phyloP scores from a whole-genome alignment of 1,140 invertebrate genomes.

The Pectinophora gossypiella region DNA sequence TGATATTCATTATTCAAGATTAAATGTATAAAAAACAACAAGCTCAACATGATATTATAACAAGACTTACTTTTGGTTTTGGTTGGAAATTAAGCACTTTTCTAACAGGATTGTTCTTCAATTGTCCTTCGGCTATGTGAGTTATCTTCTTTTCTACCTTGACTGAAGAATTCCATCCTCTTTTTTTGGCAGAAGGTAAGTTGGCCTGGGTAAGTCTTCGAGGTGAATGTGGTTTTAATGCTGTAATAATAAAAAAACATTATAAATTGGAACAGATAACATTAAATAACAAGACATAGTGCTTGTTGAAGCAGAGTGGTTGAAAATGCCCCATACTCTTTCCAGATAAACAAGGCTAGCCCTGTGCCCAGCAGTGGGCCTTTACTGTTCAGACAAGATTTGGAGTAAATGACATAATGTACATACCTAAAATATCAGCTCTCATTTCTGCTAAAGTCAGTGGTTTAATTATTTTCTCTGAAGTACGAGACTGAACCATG shows the following conservation, averaged over 20 bases:
- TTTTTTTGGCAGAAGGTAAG: slow-evolving; percentile 34
- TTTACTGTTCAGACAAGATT: too few species aligned
- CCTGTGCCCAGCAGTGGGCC: too few species aligned
- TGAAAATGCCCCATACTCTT: too few species aligned
- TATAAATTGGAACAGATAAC: slow-evolving; percentile 1
- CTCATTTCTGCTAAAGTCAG: slow-evolving; percentile 50
- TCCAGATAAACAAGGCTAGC: too few species aligned
- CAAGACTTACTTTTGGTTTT: slow-evolving; percentile 30
- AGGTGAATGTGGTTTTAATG: slow-evolving; percentile 29
- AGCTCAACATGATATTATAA: too few species aligned
- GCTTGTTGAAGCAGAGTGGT: too few species aligned
- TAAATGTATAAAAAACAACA: too few species aligned
- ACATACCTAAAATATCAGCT: slow-evolving; percentile 34
- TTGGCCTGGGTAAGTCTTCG: slow-evolving; percentile 20
- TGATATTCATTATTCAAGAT: not conserved
- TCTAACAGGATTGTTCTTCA: slow-evolving; percentile 40
- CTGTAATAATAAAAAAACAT: slow-evolving; percentile 29
- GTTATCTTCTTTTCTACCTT: slow-evolving; percentile 49
- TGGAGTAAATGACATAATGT: too few species aligned
- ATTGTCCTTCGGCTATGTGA: slow-evolving; percentile 35
- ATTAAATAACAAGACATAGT: too few species aligned
- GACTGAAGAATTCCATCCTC: slow-evolving; percentile 55
- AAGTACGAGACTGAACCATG: slow-evolving; percentile 26
- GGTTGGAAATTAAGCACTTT: slow-evolving; percentile 56
- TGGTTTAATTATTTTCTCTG: slow-evolving; percentile 44